phyloP scores from a whole-genome alignment of 1,140 invertebrate genomes.

The Drosophila jambulina region DNA sequence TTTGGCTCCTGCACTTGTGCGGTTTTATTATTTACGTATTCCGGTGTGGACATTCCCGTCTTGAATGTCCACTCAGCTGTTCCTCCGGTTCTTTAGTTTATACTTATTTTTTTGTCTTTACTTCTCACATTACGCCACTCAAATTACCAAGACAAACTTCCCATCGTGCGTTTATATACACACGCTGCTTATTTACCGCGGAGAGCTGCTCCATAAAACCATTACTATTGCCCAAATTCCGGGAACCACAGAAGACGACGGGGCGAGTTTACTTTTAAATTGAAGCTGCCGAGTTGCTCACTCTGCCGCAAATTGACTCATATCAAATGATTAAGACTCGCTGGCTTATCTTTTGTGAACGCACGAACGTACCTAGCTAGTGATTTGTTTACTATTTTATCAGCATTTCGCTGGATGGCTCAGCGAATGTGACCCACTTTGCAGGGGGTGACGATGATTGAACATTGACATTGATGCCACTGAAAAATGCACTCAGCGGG shows the following conservation, averaged over 20 bases:
- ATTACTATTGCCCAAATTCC: constrained; percentile 77
- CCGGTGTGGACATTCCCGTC: constrained; percentile 32
- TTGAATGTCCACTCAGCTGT: constrained; percentile 77
- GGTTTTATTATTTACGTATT: constrained; percentile 53
- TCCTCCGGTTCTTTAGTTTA: constrained; percentile 23
- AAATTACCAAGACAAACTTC: constrained; percentile 68
- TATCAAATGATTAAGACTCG: constrained; percentile 29
- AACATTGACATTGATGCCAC: constrained; percentile 75
- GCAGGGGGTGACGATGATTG: constrained; percentile 18
- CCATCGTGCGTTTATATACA: constrained; percentile 50
- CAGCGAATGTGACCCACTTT: constrained; percentile 64
- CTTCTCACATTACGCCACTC: constrained; percentile 60
- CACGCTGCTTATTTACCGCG: constrained; percentile 16
- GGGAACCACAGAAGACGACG: constrained; percentile 49
- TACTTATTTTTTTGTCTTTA: neutral
- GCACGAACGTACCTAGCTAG: constrained; percentile 13
- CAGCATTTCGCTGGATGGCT: constrained; percentile 38
- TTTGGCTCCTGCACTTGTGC: constrained; percentile 71
- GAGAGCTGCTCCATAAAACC: constrained; percentile 66
- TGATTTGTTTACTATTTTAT: constrained; percentile 50
- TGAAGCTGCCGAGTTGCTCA: constrained; percentile 35
- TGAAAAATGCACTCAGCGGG: constrained; percentile 49
- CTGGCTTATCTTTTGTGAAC: constrained; percentile 48
- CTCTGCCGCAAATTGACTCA: constrained; percentile 68
- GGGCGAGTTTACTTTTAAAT: constrained; percentile 69